Evolutionary conservation across 2,113 vertebrate genomes (phyloP).

Genomic region (Tringa solitaria): DNA sequence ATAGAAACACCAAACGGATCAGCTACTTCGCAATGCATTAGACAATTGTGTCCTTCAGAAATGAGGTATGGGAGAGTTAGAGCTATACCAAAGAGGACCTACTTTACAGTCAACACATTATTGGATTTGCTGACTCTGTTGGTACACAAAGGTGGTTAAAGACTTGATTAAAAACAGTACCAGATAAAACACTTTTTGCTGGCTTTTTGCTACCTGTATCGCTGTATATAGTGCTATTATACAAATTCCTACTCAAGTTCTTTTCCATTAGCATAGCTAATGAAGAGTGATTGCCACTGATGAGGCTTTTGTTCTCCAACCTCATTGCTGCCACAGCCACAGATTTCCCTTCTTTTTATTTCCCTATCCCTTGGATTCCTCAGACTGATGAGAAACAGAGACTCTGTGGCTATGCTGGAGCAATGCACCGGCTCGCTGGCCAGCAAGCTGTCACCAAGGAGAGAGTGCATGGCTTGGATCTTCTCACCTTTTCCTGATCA

Average conservation of each 20-base stretch:
- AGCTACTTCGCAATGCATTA: background rate
- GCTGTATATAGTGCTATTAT: background rate
- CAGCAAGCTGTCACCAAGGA: fast-evolving
- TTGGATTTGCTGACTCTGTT: background rate
- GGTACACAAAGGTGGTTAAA: background rate
- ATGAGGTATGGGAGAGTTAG: background rate
- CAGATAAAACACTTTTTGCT: background rate
- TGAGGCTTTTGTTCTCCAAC: background rate
- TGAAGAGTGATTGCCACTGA: background rate
- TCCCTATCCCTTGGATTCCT: background rate
- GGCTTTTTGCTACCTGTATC: background rate
- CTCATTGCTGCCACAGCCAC: background rate
- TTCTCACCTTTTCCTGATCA: background rate
- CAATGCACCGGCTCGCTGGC: background rate
- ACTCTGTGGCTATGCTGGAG: background rate
- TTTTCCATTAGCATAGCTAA: background rate
- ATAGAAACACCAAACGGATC: background rate
- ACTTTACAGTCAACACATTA: fast-evolving
- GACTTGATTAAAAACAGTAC: background rate
- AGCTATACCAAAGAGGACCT: background rate
- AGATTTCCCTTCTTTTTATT: background rate
- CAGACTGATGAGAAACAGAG: background rate
- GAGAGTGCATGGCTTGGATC: background rate
- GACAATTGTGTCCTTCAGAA: background rate
- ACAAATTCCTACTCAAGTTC: background rate